Percentiles rank a stretch among this genome's conserved stretches.
phyloP scores from a whole-genome alignment of 2,888 invertebrate genomes.

The Aelia acuminata region DNA sequence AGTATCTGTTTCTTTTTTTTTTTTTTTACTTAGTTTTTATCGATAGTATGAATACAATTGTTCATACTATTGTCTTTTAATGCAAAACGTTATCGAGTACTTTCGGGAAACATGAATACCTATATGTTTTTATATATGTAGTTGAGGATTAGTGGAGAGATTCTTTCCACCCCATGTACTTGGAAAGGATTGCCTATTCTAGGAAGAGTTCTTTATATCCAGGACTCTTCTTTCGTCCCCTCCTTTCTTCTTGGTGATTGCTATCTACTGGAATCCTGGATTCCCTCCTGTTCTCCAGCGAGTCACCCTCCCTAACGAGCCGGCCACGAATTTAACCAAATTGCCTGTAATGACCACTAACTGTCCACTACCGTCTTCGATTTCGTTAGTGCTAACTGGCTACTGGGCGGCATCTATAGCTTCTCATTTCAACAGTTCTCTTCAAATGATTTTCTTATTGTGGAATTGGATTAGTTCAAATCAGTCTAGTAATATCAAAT shows the following conservation, averaged over 20 bases:
- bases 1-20: not conserved
- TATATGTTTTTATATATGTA: not conserved
- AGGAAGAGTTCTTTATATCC: constrained; percentile 34
- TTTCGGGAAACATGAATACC: not conserved
- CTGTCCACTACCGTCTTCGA: constrained; percentile 46
- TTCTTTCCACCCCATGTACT: not conserved
- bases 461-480: not conserved
- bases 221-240: constrained; percentile 17
- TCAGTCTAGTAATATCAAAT: too few relatives aligned
- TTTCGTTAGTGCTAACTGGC: constrained; percentile 47
- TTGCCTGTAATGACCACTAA: constrained; percentile 47
- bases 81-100: not conserved
- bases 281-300: constrained; percentile 32
- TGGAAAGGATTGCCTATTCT: constrained; percentile 33
- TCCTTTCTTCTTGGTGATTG: constrained; percentile 41
- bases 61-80: not conserved
- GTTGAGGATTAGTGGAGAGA: constrained; percentile 3
- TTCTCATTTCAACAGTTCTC: constrained; percentile 3
- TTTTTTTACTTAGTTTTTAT: not conserved
- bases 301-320: constrained; percentile 56
- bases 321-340: constrained; percentile 55
- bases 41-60: not conserved
- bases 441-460: not conserved
- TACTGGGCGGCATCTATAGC: constrained; percentile 31
- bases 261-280: constrained; percentile 55